These are phyloP conservation scores for Scaptodrosophila lebanonensis DNA, from an alignment of 1,140 invertebrate species.

Conservation along the genomic window DNA sequence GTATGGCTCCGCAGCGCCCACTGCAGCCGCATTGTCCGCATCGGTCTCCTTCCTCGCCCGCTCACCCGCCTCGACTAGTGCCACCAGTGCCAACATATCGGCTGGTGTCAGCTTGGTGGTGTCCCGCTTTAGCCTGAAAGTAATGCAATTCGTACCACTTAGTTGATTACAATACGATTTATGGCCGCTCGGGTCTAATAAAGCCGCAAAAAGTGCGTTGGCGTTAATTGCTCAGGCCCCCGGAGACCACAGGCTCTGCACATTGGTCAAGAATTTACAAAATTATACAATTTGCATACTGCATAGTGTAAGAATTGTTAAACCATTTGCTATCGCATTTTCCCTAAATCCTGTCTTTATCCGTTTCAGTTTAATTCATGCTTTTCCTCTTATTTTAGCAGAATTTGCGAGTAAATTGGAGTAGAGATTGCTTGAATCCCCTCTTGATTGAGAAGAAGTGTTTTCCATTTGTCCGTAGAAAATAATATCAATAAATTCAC, in stretches of 20 bases:
- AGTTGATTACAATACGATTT: not conserved
- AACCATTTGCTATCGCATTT: no score
- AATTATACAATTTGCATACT: no score
- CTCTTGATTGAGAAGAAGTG: no score
- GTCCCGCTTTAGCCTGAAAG: constrained; percentile 56
- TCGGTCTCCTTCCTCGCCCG: constrained; percentile 68
- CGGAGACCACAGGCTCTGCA: no score
- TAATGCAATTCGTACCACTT: not conserved
- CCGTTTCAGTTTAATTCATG: no score
- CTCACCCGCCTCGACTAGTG: constrained; percentile 71
- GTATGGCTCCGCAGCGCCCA: constrained; percentile 18
- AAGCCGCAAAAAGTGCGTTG: not conserved
- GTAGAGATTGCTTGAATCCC: no score
- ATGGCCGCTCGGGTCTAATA: not conserved
- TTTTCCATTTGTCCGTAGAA: no score
- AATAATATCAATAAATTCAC: no score
- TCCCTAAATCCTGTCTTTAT: no score
- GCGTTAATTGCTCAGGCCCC: not conserved
- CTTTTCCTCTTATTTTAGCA: no score
- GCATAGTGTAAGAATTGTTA: no score
- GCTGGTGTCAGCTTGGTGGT: constrained; percentile 69
- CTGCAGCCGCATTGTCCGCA: constrained; percentile 38
- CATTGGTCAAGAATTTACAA: not conserved
- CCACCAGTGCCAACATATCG: constrained; percentile 72
- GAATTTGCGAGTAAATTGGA: no score